Percentiles rank a stretch among this genome's conserved stretches.
Conservation (phyloP, 2,113 vertebrate genomes). For the Phalacrocorax pelagicus region DNA sequence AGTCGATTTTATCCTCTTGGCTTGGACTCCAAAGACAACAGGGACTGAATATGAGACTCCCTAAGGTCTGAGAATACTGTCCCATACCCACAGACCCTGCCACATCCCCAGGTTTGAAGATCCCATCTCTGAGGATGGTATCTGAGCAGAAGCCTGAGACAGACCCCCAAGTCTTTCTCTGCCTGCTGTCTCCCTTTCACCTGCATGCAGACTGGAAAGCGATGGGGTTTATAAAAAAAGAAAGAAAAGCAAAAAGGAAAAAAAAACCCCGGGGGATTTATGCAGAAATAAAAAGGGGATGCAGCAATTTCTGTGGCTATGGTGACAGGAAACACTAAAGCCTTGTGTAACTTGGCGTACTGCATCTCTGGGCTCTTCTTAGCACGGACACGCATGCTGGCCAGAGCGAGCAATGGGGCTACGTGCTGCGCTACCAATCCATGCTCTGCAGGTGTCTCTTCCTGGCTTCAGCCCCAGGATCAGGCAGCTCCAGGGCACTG, state of each 20-base stretch:
- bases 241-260: accelerated
- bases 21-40: not conserved
- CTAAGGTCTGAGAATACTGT: not conserved
- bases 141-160: not conserved
- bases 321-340: not conserved
- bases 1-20: not conserved
- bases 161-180: not conserved
- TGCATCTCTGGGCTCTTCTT: constrained; percentile 9
- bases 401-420: not conserved
- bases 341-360: not conserved
- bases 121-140: not conserved
- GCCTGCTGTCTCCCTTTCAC: not conserved
- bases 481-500: not conserved
- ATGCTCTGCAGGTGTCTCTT: not conserved
- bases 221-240: not conserved
- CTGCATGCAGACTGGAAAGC: not conserved
- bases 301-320: not conserved
- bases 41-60: not conserved
- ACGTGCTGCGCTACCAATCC: not conserved
- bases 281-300: not conserved
- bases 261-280: not conserved
- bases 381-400: not conserved
- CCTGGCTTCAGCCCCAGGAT: not conserved
- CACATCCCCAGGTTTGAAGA: not conserved
- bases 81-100: not conserved